Percentiles rank a stretch among this genome's conserved stretches.
Evolutionary conservation across 2,113 vertebrate genomes (phyloP).

Genomic region (Physeter macrocephalus): DNA sequence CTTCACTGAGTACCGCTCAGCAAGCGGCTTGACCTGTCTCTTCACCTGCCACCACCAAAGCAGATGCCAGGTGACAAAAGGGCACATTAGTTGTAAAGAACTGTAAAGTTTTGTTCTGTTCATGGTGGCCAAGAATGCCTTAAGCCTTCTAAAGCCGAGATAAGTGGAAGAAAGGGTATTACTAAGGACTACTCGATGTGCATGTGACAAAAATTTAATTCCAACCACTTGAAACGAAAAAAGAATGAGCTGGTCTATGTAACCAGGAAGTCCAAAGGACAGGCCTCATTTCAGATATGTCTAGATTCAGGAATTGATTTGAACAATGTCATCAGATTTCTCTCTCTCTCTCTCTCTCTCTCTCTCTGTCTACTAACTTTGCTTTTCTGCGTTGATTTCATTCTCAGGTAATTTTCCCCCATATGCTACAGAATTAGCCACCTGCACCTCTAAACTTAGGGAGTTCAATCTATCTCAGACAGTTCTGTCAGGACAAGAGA

Average conservation of each 20-base stretch:
- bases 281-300: background rate
- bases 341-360: background rate
- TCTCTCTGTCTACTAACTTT: background rate
- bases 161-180: background rate
- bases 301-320: background rate
- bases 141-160: slow-evolving; percentile 9
- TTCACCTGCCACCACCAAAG: slow-evolving; percentile 25
- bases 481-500: background rate
- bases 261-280: background rate
- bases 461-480: background rate
- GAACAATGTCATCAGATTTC: background rate
- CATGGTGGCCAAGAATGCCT: background rate
- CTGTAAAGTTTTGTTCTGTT: slow-evolving; percentile 34
- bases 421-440: background rate
- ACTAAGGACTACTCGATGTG: background rate
- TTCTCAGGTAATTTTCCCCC: background rate
- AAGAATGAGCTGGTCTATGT: background rate
- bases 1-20: slow-evolving; percentile 19
- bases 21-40: slow-evolving; percentile 32
- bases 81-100: slow-evolving; percentile 37
- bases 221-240: background rate
- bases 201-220: background rate
- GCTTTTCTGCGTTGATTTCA: background rate
- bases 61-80: slow-evolving; percentile 50
- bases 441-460: background rate